Percentiles rank a stretch among this genome's conserved stretches.
phyloP scores from a whole-genome alignment of 2,113 vertebrate genomes.

The Balaenoptera acutorostrata region DNA sequence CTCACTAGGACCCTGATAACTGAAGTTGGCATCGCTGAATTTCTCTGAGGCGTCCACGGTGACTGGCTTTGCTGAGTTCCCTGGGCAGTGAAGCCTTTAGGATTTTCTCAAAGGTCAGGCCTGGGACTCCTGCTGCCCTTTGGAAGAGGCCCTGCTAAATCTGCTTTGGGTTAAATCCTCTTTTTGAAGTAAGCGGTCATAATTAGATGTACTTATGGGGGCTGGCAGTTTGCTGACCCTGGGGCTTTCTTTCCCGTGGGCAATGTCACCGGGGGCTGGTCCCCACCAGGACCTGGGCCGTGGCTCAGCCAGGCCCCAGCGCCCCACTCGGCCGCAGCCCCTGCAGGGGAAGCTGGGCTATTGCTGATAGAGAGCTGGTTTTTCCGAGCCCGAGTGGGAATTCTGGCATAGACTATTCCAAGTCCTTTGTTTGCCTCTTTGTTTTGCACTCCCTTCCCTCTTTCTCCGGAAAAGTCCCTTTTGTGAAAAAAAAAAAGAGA shows the following conservation, averaged over 20 bases:
- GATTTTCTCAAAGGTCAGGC: slow-evolving; percentile 63
- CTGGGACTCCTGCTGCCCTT: slow-evolving; percentile 58
- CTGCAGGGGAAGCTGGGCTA: slow-evolving; percentile 76
- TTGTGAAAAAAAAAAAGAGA: background rate
- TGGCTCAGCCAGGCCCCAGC: background rate
- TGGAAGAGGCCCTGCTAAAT: slow-evolving; percentile 68
- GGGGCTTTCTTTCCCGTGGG: slow-evolving; percentile 58
- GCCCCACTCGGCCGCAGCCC: slow-evolving; percentile 43
- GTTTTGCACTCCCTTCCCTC: slow-evolving; percentile 44
- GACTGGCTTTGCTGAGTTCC: background rate
- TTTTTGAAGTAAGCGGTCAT: slow-evolving; percentile 74
- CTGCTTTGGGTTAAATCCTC: slow-evolving; percentile 76
- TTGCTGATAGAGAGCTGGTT: slow-evolving; percentile 58
- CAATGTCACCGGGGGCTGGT: slow-evolving; percentile 56
- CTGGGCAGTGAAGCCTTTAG: slow-evolving; percentile 31
- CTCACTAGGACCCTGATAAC: background rate
- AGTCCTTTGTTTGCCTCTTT: slow-evolving; percentile 41
- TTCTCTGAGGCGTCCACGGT: slow-evolving; percentile 40
- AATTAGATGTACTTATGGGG: slow-evolving; percentile 76
- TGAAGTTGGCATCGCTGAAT: background rate
- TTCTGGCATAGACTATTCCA: background rate
- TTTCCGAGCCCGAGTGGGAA: background rate
- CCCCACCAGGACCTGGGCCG: slow-evolving; percentile 24
- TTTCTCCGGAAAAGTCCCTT: slow-evolving; percentile 47
- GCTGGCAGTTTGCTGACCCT: slow-evolving; percentile 72